Conservation (phyloP, 1,140 invertebrate species). For the Tribolium castaneum region DNA sequence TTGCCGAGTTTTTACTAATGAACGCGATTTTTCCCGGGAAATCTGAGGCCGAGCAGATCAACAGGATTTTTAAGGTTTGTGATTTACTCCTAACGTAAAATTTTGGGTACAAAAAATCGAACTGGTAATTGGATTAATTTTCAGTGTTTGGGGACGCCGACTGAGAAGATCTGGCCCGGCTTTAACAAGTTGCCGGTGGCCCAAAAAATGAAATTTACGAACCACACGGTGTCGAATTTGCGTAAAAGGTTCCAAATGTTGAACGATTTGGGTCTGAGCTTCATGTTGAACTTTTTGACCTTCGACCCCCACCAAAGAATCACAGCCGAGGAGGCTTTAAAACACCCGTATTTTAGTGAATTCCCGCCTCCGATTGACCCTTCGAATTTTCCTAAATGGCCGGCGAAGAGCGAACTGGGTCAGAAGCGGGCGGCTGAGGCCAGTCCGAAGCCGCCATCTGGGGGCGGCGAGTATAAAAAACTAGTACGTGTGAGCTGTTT, state of each 20-base stretch:
- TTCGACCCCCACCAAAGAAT: constrained; percentile 91
- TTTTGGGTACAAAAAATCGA: too few species aligned
- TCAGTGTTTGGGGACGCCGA: constrained; percentile 90
- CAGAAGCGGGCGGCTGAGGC: constrained; percentile 77
- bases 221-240: constrained; percentile 90
- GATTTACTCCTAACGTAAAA: not conserved
- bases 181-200: constrained; percentile 90
- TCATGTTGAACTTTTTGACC: constrained; percentile 89
- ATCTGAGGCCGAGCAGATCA: constrained; percentile 94
- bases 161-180: constrained; percentile 94
- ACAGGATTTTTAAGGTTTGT: constrained; percentile 90
- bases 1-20: constrained; percentile 96
- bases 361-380: constrained; percentile 93
- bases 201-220: constrained; percentile 90
- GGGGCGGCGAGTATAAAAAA: constrained; percentile 92
- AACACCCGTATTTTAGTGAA: constrained; percentile 93
- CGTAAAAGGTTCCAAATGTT: constrained; percentile 84
- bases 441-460: constrained; percentile 92
- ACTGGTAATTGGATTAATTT: too few species aligned
- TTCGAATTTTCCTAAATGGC: constrained; percentile 99
- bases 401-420: constrained; percentile 94
- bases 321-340: constrained; percentile 88
- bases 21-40: constrained; percentile 97
- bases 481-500: constrained; percentile 66
- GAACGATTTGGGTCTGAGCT: constrained; percentile 84